phyloP scores from a whole-genome alignment of 2,113 vertebrate species.

The Telmatochromis sp. region DNA sequence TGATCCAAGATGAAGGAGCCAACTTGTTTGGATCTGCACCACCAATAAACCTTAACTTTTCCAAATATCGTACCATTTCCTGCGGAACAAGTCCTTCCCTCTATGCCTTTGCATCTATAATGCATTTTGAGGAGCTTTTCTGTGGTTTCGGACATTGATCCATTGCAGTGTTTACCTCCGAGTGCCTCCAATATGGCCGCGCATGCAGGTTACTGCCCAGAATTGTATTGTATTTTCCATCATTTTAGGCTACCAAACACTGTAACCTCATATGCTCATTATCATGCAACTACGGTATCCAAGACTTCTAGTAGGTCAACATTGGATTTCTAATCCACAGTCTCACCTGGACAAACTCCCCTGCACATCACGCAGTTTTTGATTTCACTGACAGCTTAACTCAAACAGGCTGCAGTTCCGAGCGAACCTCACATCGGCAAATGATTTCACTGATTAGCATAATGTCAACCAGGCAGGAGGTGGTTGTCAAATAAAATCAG shows the following conservation, averaged over 20 bases:
- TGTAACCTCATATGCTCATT: neutral
- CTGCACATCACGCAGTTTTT: neutral
- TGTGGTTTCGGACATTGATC: neutral
- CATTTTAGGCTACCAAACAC: neutral
- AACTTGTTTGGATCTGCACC: neutral
- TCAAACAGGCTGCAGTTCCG: neutral
- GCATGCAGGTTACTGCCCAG: neutral
- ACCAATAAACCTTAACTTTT: neutral
- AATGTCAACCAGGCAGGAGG: neutral
- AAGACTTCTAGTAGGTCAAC: neutral
- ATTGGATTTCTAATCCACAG: neutral
- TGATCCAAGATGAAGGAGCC: accelerated
- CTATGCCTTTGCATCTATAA: neutral
- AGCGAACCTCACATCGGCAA: neutral
- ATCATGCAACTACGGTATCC: accelerated
- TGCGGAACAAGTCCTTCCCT: accelerated
- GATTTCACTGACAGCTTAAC: neutral
- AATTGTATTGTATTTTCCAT: neutral
- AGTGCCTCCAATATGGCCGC: neutral
- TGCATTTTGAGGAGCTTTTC: neutral
- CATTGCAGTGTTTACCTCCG: neutral
- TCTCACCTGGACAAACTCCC: neutral
- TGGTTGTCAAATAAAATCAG: neutral
- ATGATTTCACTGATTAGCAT: neutral
- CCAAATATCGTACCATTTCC: accelerated